phyloP scores from a whole-genome alignment of 2,888 invertebrate species.

The Amblyjoppa proteus region DNA sequence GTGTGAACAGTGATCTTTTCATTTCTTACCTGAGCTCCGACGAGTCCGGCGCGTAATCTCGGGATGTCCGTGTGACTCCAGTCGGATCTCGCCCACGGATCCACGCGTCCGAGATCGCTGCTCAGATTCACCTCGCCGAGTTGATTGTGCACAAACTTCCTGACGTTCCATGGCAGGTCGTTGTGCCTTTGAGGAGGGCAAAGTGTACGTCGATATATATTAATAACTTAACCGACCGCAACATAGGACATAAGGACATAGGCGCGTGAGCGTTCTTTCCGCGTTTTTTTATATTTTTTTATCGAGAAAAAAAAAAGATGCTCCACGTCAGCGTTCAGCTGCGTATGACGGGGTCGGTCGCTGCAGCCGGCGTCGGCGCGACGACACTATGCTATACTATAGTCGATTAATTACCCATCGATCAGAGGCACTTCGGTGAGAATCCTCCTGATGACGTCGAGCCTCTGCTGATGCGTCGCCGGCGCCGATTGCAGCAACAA shows the following conservation, averaged over 20 bases:
- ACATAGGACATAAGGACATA: not conserved
- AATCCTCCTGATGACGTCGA: slow-evolving; percentile 89
- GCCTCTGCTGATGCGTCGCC: slow-evolving; percentile 87
- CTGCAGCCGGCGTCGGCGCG: slow-evolving; percentile 3
- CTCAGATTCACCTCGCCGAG: slow-evolving; percentile 84
- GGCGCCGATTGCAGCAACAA: slow-evolving; percentile 83
- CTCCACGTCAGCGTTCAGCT: not conserved
- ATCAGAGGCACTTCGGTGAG: slow-evolving; percentile 90
- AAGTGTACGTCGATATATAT: slow-evolving; percentile 15
- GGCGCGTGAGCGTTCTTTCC: slow-evolving; percentile 15
- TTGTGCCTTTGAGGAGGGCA: slow-evolving; percentile 87
- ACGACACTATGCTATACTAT: not conserved
- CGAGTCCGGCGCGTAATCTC: slow-evolving; percentile 92
- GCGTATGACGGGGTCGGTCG: not conserved
- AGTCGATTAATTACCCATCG: slow-evolving; percentile 88
- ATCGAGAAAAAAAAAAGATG: slow-evolving; percentile 6
- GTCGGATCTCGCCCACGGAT: slow-evolving; percentile 94
- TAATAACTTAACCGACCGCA: not conserved
- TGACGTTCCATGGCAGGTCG: slow-evolving; percentile 96
- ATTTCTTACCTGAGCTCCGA: slow-evolving; percentile 92
- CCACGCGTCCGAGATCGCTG: slow-evolving; percentile 87
- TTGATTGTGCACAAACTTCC: slow-evolving; percentile 94
- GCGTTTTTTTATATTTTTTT: slow-evolving; percentile 9
- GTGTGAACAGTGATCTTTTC: not conserved
- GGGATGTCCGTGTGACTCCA: slow-evolving; percentile 98